phyloP scores from a whole-genome alignment of 64 coral and sea anemone species.

The Montipora sp. region DNA sequence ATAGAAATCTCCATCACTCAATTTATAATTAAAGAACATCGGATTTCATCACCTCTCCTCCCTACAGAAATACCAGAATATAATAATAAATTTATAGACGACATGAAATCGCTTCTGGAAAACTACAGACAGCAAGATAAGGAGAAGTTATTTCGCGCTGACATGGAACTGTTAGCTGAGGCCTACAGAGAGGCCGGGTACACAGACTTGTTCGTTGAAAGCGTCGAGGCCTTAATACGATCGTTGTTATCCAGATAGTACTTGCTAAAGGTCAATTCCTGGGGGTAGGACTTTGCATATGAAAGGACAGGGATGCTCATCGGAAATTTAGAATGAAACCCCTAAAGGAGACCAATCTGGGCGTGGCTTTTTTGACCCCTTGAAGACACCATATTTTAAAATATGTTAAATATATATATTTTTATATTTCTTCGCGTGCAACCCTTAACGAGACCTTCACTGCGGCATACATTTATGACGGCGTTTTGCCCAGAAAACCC shows the following conservation, averaged over 20 bases:
- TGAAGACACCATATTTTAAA: too few species aligned
- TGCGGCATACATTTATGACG: too few species aligned
- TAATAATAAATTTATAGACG: constrained; percentile 56
- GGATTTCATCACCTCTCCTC: constrained; percentile 30
- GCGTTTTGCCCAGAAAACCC: too few species aligned
- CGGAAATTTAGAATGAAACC: too few species aligned
- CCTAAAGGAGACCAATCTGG: too few species aligned
- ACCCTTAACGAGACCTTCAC: too few species aligned
- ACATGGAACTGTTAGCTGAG: constrained; percentile 72
- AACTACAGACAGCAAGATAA: constrained; percentile 65
- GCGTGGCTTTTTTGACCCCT: too few species aligned
- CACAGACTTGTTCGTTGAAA: constrained; percentile 76
- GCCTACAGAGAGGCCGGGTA: constrained; percentile 76
- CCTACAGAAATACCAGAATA: constrained; percentile 62
- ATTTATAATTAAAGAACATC: constrained; percentile 67
- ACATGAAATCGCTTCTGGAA: constrained; percentile 70
- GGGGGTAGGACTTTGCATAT: too few species aligned
- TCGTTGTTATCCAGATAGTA: constrained; percentile 29
- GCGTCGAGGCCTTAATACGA: constrained; percentile 50
- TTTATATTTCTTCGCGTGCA: too few species aligned
- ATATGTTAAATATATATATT: too few species aligned
- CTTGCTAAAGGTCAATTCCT: background rate
- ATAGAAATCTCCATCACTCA: constrained; percentile 82
- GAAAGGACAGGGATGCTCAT: too few species aligned
- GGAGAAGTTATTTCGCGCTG: constrained; percentile 59